Evolutionary conservation across 2,888 invertebrate species (phyloP).

Genomic region (Athetis lepigone): DNA sequence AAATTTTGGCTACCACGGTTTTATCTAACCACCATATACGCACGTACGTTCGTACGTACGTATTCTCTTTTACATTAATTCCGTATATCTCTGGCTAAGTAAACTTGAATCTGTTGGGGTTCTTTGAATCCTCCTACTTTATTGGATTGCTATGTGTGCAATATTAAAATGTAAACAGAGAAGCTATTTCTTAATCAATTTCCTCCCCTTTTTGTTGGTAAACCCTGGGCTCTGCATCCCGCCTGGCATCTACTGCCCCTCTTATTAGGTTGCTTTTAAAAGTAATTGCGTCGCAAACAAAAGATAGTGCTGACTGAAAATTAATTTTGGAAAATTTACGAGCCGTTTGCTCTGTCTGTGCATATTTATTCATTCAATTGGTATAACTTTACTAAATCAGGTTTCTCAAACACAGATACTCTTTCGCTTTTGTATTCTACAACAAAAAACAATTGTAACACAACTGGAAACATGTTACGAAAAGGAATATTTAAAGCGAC

Average conservation of each 20-base stretch:
- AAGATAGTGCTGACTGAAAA: slow-evolving; percentile 49
- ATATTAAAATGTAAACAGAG: slow-evolving; percentile 59
- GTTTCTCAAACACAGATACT: neutral
- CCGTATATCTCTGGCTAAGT: slow-evolving; percentile 27
- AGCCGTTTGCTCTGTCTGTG: slow-evolving; percentile 6
- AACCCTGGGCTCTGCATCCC: slow-evolving; percentile 46
- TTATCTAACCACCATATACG: slow-evolving; percentile 4
- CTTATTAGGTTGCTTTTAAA: slow-evolving; percentile 51
- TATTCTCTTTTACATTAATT: slow-evolving; percentile 43
- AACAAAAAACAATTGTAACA: slow-evolving; percentile 1
- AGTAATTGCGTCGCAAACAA: slow-evolving; percentile 51
- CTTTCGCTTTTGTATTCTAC: neutral
- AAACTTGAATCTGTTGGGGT: slow-evolving; percentile 26
- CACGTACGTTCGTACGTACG: slow-evolving; percentile 1
- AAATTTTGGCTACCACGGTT: neutral
- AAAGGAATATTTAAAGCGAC: neutral
- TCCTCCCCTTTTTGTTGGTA: slow-evolving; percentile 56
- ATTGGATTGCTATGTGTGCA: slow-evolving; percentile 48
- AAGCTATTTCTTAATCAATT: slow-evolving; percentile 60
- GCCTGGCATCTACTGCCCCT: slow-evolving; percentile 40
- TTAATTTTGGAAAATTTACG: slow-evolving; percentile 47
- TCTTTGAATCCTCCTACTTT: slow-evolving; percentile 41
- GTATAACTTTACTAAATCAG: neutral
- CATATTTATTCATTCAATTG: neutral
- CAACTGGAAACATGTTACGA: neutral